Conservation (phyloP, 1,140 invertebrate species). For the Anagrus nilaparvatae region DNA sequence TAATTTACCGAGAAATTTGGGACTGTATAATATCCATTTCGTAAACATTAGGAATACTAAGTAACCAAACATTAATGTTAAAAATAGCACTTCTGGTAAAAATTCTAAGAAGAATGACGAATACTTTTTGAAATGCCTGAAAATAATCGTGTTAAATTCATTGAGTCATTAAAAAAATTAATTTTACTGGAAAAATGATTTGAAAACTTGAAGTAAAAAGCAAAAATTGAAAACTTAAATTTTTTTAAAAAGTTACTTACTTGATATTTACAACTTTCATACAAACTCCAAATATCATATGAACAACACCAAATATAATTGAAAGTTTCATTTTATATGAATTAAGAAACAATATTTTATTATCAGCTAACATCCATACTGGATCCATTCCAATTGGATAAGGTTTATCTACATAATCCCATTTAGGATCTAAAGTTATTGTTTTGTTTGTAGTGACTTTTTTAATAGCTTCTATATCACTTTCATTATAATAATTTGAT, state of each 20-base stretch:
- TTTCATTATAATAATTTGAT: conserved; percentile 54
- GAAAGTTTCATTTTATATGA: conserved; percentile 99
- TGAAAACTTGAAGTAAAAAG: too few relatives aligned
- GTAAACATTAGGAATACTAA: conserved; percentile 85
- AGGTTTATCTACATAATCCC: conserved; percentile 45
- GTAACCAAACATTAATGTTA: conserved; percentile 85
- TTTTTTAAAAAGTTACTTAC: conserved; percentile 60
- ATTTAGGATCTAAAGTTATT: conserved; percentile 55
- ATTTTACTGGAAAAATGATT: too few relatives aligned
- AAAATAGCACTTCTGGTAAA: conserved; percentile 86
- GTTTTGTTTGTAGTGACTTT: conserved; percentile 39
- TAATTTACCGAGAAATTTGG: conserved; percentile 31
- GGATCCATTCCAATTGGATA: conserved; percentile 88
- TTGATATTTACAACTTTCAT: conserved; percentile 84
- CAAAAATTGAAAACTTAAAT: too few relatives aligned
- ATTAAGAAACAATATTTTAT: conserved; percentile 96
- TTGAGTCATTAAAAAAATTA: too few relatives aligned
- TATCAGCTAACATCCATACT: conserved; percentile 79
- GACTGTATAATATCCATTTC: conserved; percentile 79
- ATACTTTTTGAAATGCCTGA: conserved; percentile 66
- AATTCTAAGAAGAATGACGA: conserved; percentile 85
- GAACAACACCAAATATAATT: conserved; percentile 88
- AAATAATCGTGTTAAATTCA: too few relatives aligned
- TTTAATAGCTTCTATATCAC: conserved; percentile 38
- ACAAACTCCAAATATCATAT: conserved; percentile 94